Conservation (phyloP, 1,140 invertebrate species). For the Tetragnatha versicolor region DNA sequence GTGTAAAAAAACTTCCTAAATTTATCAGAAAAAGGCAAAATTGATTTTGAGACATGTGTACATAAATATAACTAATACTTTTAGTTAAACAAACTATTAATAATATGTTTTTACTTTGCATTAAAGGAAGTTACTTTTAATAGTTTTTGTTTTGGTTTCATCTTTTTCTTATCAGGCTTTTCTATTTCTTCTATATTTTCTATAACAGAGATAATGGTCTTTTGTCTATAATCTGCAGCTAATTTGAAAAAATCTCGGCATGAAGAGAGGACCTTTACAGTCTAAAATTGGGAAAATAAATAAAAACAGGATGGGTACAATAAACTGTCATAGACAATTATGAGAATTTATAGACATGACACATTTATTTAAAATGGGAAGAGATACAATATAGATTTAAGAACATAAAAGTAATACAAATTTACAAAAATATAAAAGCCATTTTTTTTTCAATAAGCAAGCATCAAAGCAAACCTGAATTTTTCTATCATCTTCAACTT, state of each 20-base stretch:
- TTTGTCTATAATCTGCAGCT: not conserved
- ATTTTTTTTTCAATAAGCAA: not conserved
- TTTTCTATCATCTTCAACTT: not conserved
- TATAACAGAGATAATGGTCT: not conserved
- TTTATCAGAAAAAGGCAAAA: no score
- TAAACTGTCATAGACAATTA: no score
- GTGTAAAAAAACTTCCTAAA: no score
- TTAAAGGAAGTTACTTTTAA: not conserved
- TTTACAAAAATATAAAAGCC: not conserved
- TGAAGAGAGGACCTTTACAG: not conserved
- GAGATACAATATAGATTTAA: no score
- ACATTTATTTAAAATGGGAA: no score
- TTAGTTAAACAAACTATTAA: not conserved
- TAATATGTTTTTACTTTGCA: not conserved
- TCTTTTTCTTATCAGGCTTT: not conserved
- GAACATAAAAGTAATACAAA: no score
- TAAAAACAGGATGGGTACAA: no score
- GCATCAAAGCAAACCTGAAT: not conserved
- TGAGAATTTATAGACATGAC: no score
- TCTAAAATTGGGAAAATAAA: not conserved
- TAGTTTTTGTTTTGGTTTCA: constrained; percentile 1
- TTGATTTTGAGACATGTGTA: no score
- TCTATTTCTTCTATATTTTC: not conserved
- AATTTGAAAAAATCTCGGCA: not conserved
- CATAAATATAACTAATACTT: no score